Conservation (phyloP, 2,888 invertebrate species). For the Troglohyphantes excavatus region DNA sequence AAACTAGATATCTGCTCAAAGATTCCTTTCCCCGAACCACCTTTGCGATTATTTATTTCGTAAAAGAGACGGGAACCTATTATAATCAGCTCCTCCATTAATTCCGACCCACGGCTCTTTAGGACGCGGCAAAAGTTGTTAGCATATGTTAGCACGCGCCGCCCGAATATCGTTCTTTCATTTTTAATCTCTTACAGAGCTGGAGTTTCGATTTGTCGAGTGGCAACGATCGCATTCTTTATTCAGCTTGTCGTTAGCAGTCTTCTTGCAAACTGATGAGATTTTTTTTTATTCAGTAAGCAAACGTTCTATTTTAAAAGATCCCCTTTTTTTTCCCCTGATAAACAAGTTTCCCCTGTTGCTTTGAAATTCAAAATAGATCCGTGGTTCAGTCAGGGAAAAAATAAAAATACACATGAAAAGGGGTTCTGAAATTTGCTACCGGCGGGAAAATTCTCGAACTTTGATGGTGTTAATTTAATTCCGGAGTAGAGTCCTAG, state of each 20-base stretch:
- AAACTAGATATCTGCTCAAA: too few relatives aligned
- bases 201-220: constrained; percentile 32
- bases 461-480: constrained; percentile 43
- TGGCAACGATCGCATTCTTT: constrained; percentile 35
- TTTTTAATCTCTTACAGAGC: constrained; percentile 42
- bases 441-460: constrained; percentile 14
- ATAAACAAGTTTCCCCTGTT: constrained; percentile 20
- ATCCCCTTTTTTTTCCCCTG: constrained; percentile 2
- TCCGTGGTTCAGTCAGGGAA: neutral
- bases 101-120: constrained; percentile 34
- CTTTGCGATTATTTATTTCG: constrained; percentile 28
- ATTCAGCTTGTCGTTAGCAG: constrained; percentile 30
- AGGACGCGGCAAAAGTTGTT: constrained; percentile 20
- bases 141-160: constrained; percentile 2
- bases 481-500: constrained; percentile 18
- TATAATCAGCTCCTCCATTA: constrained; percentile 39
- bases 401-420: constrained; percentile 13
- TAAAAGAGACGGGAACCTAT: constrained; percentile 19
- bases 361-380: constrained; percentile 52
- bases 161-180: constrained; percentile 4
- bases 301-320: constrained; percentile 4
- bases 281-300: neutral
- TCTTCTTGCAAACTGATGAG: constrained; percentile 38
- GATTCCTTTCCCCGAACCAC: neutral
- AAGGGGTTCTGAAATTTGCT: constrained; percentile 26